Evolutionary conservation across 2,888 invertebrate genomes (phyloP), one percentile per base, ranked within the genome.

Genomic region (Diadegma fenestrale): DNA sequence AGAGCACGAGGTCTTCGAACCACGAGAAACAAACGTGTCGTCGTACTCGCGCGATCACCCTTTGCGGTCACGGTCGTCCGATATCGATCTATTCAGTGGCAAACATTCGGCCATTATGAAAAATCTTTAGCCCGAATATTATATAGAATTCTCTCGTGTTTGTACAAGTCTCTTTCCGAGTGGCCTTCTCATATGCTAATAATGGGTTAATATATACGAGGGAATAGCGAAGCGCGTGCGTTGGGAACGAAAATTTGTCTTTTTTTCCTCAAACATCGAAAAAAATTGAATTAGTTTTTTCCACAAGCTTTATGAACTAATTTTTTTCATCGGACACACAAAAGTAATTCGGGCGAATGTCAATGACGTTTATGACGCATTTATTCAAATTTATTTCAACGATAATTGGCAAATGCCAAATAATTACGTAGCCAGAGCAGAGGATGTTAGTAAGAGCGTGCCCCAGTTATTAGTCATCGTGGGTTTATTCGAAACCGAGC

Each of bases 401-500:
- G 79, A 33, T 33, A 22, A 37, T 72, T 43, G n/a, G n/a, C 58
- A 61, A 0, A 71, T 33, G 48, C 37, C 8, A 48, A 26, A 41
- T 12, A 54, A 77, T 37, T 48, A 72, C 4, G 22, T 17, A 45
- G 61, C 26, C 58, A 37, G 45, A 78, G n/a, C n/a, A n/a, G 76
- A 87, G 86, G 87, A 80, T 88, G 88, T 89, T 86, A 88, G 87
- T 88, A 72, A 86, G 87, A 76, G 82, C 80, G 84, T 76, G 58
- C 58, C 71, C 63, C 48, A 80, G 69, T 80, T 76, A 80, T 75
- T 79, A 72, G 30, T 61, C 78, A 69, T 54, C 54, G 71, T 19
- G 66, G 30, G 73, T 76, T 79, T 86, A 82, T 86, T 87, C 72
- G 87, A 89, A 90, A 90, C 86, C 88, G 87, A 89, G 88, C 80